These are phyloP conservation scores for Eudasyphora cyanicolor DNA, from an alignment of 2,888 invertebrate species.

Conservation along the genomic window DNA sequence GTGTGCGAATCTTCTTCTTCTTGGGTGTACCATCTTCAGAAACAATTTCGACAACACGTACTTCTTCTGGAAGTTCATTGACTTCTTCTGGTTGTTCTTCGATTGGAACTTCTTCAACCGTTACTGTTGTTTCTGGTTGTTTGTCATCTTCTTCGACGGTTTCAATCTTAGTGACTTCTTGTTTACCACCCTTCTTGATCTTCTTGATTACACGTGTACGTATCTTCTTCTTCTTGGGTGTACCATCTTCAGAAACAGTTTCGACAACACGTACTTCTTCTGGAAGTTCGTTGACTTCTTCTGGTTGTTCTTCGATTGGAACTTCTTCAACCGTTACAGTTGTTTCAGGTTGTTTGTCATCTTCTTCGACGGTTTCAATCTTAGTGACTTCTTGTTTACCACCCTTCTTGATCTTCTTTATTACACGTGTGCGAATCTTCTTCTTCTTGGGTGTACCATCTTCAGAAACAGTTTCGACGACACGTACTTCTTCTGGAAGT, in stretches of 20 bases:
- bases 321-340: conserved; percentile 74
- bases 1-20: conserved; percentile 57
- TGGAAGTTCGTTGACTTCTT: conserved; percentile 57
- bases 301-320: conserved; percentile 65
- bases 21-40: conserved; percentile 60
- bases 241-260: conserved; percentile 38
- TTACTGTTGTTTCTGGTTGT: not conserved
- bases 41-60: conserved; percentile 55
- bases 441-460: conserved; percentile 56
- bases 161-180: conserved; percentile 40
- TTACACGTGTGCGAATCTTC: conserved; percentile 49
- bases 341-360: conserved; percentile 67
- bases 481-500: conserved; percentile 71
- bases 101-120: conserved; percentile 24
- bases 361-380: conserved; percentile 76
- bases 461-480: conserved; percentile 70
- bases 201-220: conserved; percentile 45
- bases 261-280: conserved; percentile 32
- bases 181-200: conserved; percentile 36
- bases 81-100: conserved; percentile 52
- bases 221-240: conserved; percentile 34
- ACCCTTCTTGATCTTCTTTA: conserved; percentile 72
- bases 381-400: conserved; percentile 78
- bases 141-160: conserved; percentile 25
- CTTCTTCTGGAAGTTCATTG: conserved; percentile 56